Evolutionary conservation across 2,888 invertebrate genomes (phyloP), one percentile per base, ranked within the genome.

Genomic region (Bibio marci): DNA sequence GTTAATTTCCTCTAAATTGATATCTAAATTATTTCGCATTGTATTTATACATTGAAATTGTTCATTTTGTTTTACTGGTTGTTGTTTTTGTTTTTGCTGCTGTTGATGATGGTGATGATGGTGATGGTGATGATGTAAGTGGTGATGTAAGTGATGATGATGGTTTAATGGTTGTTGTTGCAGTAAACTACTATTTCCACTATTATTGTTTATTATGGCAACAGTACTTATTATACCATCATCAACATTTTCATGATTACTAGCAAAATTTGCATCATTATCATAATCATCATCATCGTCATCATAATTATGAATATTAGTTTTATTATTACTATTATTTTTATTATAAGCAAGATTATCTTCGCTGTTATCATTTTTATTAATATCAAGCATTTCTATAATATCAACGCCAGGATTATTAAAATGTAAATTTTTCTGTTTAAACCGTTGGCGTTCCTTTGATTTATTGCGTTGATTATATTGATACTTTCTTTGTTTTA

Each of bases 81-180:
- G 53, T 67, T 64, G 59, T 68, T 64, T 57, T 65, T 62, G 52
- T 67, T 63, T 50, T 67, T 64, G 57, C 67, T 64, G 62, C 67
- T 66, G 54, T 65, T 67, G 38, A 64, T 69, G 46, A 66, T 66
- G 52, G 65, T 67, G 51, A 64, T 66, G 39, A 65, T 50, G 45
- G 63, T 66, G 61, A 65, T 66, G 61, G 65, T 66, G 49, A 65
- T 64, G 45, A 67, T 57, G 56, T 62, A 52, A 52, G 38, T 50
- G 43, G 14, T 50, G 50, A 45, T 57, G 55, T 12, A 49, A 45
- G 42, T 51, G 50, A 41, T 48, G 49, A 13, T 47, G 41, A 30
- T 45, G 44, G 30, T 42, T 35, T 35, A 45, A 45, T 51, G 48
- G 18, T 49, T 38, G 40, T 50, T 51, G 37, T 54, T 30, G 30